A percentile compares a stretch with the other conserved stretches of the same genome.
Conservation (phyloP, 2,797 vertebrate species). For the Apogon hyalosoma region DNA sequence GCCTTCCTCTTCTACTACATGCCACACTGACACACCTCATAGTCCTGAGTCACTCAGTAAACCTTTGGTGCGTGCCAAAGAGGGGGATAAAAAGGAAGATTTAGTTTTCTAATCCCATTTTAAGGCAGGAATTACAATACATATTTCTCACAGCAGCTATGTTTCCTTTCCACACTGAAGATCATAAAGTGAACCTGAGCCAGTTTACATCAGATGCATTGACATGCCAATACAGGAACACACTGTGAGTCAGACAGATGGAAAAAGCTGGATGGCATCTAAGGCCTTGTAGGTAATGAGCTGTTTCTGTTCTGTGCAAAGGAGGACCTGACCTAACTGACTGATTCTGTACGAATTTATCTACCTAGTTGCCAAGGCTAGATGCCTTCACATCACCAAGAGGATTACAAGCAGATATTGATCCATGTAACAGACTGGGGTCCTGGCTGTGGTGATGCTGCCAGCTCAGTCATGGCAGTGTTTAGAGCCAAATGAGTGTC, state of each 20-base stretch:
- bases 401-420: slow-evolving; percentile 11
- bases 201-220: slow-evolving; percentile 11
- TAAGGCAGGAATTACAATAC: background rate
- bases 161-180: slow-evolving; percentile 3
- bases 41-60: background rate
- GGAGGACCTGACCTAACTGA: slow-evolving; percentile 60
- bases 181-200: background rate
- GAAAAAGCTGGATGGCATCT: slow-evolving; percentile 53
- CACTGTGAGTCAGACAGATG: slow-evolving; percentile 50
- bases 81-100: background rate
- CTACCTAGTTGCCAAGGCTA: slow-evolving; percentile 47
- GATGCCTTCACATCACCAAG: slow-evolving; percentile 35
- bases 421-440: slow-evolving; percentile 22
- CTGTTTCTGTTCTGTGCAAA: slow-evolving; percentile 40
- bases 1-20: slow-evolving; percentile 25
- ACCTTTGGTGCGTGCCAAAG: background rate
- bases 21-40: slow-evolving; percentile 7
- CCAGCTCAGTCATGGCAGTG: background rate
- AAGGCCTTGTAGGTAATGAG: slow-evolving; percentile 52
- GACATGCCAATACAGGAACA: slow-evolving; percentile 11
- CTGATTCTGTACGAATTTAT: slow-evolving; percentile 54
- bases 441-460: background rate
- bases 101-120: slow-evolving; percentile 1
- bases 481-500: slow-evolving; percentile 8
- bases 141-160: background rate